Conservation (phyloP, 30 jellyfish, hydroid and myxozoan genomes). For the Hydractinia symbiolongicarpus region DNA sequence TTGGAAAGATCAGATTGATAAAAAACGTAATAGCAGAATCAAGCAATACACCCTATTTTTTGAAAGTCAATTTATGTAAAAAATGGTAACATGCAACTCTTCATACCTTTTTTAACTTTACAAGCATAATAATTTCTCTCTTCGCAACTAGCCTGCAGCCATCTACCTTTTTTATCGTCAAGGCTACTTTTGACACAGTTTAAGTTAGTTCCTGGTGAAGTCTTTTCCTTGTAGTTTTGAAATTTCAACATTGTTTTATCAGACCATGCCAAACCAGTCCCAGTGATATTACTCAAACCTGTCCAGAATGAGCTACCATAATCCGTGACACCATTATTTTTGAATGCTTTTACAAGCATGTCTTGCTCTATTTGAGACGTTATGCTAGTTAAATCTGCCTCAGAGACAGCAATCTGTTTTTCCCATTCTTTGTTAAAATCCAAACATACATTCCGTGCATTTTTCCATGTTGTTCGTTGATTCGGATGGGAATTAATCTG, state of each 20-base stretch:
- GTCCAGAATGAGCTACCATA: conserved; percentile 58
- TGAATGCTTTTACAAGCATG: conserved; percentile 36
- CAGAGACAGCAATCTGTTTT: conserved; percentile 56
- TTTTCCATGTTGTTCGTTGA: conserved; percentile 66
- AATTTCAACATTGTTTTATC: conserved; percentile 39
- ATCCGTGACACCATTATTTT: conserved; percentile 16
- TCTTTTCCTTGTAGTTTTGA: conserved; percentile 48
- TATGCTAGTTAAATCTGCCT: conserved; percentile 79
- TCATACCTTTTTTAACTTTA: conserved; percentile 62
- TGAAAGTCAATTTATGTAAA: too few relatives aligned
- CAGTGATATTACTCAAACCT: conserved; percentile 55
- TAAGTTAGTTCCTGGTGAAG: background rate
- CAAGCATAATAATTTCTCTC: conserved; percentile 62
- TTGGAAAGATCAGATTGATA: too few relatives aligned
- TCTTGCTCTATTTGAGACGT: conserved; percentile 14
- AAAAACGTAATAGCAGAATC: too few relatives aligned
- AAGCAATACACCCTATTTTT: too few relatives aligned
- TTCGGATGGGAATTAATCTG: conserved; percentile 90
- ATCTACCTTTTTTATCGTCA: conserved; percentile 30
- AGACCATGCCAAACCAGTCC: conserved; percentile 50
- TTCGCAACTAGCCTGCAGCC: conserved; percentile 55
- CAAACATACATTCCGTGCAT: conserved; percentile 61
- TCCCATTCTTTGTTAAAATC: conserved; percentile 43
- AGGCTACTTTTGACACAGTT: conserved; percentile 58
- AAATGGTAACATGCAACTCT: too few relatives aligned